Percentiles rank a stretch among this genome's conserved stretches.
Conservation (phyloP, 92 coral and sea anemone species). For the Ricordea florida region DNA sequence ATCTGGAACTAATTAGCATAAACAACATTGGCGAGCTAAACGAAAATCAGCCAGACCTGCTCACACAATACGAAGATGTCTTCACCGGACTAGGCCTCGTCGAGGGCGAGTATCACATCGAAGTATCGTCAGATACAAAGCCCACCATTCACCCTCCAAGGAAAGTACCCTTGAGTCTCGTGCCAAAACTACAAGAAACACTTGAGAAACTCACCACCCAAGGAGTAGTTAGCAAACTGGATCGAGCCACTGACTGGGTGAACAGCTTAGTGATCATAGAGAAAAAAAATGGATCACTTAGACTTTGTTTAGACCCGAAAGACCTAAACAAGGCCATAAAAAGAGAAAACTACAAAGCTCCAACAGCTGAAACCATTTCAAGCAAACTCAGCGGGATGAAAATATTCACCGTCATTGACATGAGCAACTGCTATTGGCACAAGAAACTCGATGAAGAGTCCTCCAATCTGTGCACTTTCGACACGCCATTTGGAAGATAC, state of each 20-base stretch:
- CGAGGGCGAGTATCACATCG: slow-evolving; percentile 53
- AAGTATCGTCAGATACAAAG: slow-evolving; percentile 21
- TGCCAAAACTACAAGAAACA: slow-evolving; percentile 25
- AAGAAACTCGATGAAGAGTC: slow-evolving; percentile 43
- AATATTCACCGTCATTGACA: slow-evolving; percentile 40
- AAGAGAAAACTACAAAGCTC: slow-evolving; percentile 42
- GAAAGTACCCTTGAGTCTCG: slow-evolving; percentile 27
- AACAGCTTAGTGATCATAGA: slow-evolving; percentile 47
- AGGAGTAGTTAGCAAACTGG: slow-evolving; percentile 33
- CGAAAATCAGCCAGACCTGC: not conserved
- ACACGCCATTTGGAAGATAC: no score
- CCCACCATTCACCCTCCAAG: slow-evolving; percentile 56
- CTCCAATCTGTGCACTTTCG: no score
- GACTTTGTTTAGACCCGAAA: slow-evolving; percentile 59
- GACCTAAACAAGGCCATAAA: no score
- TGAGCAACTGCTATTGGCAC: slow-evolving; percentile 53
- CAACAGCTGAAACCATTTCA: slow-evolving; percentile 42
- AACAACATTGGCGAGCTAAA: slow-evolving; percentile 3
- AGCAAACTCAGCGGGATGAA: slow-evolving; percentile 29
- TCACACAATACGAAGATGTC: no score
- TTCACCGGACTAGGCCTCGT: slow-evolving; percentile 54
- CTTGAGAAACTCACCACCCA: slow-evolving; percentile 25
- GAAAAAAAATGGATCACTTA: slow-evolving; percentile 41
- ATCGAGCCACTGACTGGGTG: slow-evolving; percentile 63
- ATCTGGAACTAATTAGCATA: slow-evolving; percentile 10